Evolutionary conservation across 2,113 vertebrate species (phyloP).

Genomic region (Pseudorhombus dupliciocellatus): DNA sequence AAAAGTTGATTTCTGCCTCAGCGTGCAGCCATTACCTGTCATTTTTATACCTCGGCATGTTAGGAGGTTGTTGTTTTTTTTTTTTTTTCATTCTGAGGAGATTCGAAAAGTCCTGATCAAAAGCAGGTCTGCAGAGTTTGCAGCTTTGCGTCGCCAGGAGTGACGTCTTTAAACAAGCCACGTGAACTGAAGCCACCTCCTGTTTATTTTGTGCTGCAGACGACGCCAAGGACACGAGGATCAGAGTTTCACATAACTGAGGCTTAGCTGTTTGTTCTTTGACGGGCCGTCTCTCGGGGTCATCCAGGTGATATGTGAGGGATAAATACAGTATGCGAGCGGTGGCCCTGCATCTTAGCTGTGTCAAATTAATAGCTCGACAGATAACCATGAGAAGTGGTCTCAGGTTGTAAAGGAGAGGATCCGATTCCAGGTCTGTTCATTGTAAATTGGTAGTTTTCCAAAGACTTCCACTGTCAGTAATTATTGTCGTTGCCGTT

Average conservation of each 20-base stretch:
- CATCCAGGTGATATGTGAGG: constrained; percentile 28
- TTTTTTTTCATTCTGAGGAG: constrained; percentile 19
- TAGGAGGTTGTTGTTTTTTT: constrained; percentile 12
- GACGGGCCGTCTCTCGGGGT: constrained; percentile 12
- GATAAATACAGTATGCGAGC: constrained; percentile 5
- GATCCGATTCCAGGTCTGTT: constrained; percentile 36
- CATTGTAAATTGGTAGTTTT: constrained; percentile 40
- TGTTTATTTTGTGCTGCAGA: constrained; percentile 25
- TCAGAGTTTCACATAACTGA: constrained; percentile 25
- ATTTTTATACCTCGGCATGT: constrained; percentile 50
- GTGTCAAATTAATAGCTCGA: constrained; percentile 29
- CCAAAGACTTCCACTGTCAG: constrained; percentile 12
- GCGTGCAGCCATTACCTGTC: constrained; percentile 63
- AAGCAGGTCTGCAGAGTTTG: constrained; percentile 30
- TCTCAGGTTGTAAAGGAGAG: constrained; percentile 19
- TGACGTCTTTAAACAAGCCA: constrained; percentile 17
- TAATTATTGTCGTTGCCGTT: constrained; percentile 33
- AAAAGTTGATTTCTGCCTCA: constrained; percentile 69
- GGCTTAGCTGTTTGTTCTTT: constrained; percentile 4
- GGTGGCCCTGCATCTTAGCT: constrained; percentile 8
- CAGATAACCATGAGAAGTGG: constrained; percentile 32
- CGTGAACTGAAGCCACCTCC: constrained; percentile 12
- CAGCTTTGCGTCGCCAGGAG: constrained; percentile 35
- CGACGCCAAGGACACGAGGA: neutral
- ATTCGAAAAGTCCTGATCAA: constrained; percentile 51